Evolutionary conservation across 2,797 vertebrate species (phyloP), one percentile per base, ranked within the genome.

Genomic region (Dipus sagitta): DNA sequence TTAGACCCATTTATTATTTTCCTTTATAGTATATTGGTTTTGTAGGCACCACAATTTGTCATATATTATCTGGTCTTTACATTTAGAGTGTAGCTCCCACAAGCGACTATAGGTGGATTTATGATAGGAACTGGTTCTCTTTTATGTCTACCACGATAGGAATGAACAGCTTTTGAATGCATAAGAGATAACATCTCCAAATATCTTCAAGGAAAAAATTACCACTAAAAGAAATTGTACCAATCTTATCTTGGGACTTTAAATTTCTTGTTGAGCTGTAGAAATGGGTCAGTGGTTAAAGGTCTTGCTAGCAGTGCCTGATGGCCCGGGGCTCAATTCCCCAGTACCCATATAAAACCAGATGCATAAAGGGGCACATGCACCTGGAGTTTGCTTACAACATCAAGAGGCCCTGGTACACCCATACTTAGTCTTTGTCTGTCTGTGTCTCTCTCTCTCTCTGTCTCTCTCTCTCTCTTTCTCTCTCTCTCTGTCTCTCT

Each of bases 101-200:
- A 75, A 65, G n/a, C 77, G 21, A 54, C 28, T 42, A 4, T 20
- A 4, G 52, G 32, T 54, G 12, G 7, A n/a, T 75, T 62, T 20
- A 24, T 14, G 28, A 3, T 87, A 32, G 20, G 6, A 89, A n/a
- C 47, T 52, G 15, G 81, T 18, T 76, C 68, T 72, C 28, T 77
- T 62, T 87, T 60, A 60, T 77, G 23, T 68, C 54, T 65, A 60
- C 26, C 74, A 74, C 52, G 81, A 28, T 24, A 85, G 30, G 74
- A 92, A 42, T 42, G 60, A 83, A 52, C 8, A 78, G 28, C 32
- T 75, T 88, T 90, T 81, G 42, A 85, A 82, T 75, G 42, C 68
- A 34, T 95, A 32, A 82, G 82, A 82, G 3, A 64, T 23, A 47
- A 76, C 14, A 24, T 78, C 76, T 95, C 85, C 85, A 94, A 38